Evolutionary conservation across 2,113 vertebrate species (phyloP).

Genomic region (Chloropsis hardwickii): DNA sequence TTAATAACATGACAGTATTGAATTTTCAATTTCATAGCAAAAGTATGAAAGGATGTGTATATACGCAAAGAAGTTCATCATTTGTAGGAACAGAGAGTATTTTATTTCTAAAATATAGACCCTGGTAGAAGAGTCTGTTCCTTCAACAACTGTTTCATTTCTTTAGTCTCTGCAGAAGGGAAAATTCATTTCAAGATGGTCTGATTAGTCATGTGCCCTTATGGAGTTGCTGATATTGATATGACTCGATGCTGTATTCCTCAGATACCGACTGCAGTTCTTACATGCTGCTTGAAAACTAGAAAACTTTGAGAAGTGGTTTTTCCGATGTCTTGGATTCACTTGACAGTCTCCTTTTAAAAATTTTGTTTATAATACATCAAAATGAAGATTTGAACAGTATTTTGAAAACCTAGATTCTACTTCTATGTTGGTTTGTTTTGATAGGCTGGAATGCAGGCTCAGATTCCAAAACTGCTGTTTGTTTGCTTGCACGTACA

Average conservation of each 20-base stretch:
- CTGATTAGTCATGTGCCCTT: not conserved
- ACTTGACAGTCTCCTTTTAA: not conserved
- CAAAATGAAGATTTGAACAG: not conserved
- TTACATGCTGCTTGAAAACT: not conserved
- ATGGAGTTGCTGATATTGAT: not conserved
- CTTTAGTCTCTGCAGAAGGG: not conserved
- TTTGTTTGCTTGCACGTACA: not conserved
- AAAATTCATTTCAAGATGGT: not conserved
- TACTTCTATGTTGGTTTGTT: not conserved
- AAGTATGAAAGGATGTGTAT: not conserved
- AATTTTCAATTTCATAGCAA: not conserved
- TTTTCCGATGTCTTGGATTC: not conserved
- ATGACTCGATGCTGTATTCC: rapidly evolving
- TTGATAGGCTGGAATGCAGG: not conserved
- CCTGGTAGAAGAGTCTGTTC: not conserved
- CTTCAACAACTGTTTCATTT: not conserved
- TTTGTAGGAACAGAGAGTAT: not conserved
- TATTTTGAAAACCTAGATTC: not conserved
- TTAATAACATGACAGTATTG: not conserved
- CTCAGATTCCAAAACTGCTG: not conserved
- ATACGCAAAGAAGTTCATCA: not conserved
- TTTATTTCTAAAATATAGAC: not conserved
- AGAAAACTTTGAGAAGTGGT: not conserved
- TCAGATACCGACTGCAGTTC: not conserved
- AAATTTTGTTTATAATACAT: not conserved